Conservation (phyloP, 2,113 vertebrate species). For the Platanista minor region DNA sequence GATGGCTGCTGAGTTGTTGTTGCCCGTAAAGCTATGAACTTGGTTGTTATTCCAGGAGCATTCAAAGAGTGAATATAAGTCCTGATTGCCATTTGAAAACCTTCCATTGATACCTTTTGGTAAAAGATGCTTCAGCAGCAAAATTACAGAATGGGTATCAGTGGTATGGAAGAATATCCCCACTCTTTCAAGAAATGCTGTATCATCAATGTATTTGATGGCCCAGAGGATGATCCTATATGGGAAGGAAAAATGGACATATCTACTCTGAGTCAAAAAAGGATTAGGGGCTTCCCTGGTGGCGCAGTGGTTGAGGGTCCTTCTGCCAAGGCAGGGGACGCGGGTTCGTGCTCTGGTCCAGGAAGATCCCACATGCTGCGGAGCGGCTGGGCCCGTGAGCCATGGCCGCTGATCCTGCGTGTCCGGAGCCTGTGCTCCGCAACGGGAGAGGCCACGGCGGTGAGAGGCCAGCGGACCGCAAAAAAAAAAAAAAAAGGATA, state of each 20-base stretch:
- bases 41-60: neutral
- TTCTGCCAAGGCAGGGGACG: too few species aligned
- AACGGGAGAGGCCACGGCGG: too few species aligned
- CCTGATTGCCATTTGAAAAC: neutral
- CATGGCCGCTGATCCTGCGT: too few species aligned
- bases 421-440: too few species aligned
- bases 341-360: too few species aligned
- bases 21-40: neutral
- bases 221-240: neutral
- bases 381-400: too few species aligned
- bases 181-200: neutral
- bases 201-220: neutral
- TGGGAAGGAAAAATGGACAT: neutral
- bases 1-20: neutral
- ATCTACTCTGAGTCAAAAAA: neutral
- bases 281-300: too few species aligned
- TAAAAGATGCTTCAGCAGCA: neutral
- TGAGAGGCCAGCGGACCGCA: too few species aligned
- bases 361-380: too few species aligned
- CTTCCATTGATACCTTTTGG: neutral
- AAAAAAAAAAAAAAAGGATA: neutral
- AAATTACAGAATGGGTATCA: neutral
- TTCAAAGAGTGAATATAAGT: neutral
- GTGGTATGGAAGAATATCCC: neutral
- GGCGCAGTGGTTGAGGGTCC: too few species aligned